Conservation (phyloP, 35 echinoderm and acorn worm species). For the Acanthaster planci region DNA sequence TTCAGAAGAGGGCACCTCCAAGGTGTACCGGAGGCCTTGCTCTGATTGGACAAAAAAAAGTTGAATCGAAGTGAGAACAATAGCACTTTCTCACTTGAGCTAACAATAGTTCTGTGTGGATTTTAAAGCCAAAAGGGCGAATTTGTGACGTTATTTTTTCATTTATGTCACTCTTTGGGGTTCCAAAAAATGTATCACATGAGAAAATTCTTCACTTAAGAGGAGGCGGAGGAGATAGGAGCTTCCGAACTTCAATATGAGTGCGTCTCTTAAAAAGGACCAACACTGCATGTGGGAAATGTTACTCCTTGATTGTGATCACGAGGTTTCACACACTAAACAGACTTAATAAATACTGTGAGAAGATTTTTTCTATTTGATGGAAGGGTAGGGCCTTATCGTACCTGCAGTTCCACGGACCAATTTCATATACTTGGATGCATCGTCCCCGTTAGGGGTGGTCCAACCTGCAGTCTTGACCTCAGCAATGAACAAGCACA, state of each 20-base stretch:
- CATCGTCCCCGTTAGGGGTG: slow-evolving; percentile 10
- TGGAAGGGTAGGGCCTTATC: background rate
- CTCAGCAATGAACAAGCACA: background rate
- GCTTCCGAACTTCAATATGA: no score
- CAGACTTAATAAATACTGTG: background rate
- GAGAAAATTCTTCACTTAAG: no score
- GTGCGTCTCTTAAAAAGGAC: no score
- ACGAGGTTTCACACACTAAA: no score
- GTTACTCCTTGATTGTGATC: no score
- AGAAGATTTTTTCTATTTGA: background rate
- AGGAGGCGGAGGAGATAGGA: no score
- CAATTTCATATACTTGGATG: slow-evolving; percentile 9
- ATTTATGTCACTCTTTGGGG: no score
- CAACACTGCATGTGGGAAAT: no score
- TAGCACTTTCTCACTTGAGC: background rate
- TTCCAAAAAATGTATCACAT: no score
- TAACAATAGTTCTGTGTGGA: background rate
- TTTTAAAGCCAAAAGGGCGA: background rate
- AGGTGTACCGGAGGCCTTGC: slow-evolving; percentile 6
- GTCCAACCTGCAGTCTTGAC: slow-evolving; percentile 5
- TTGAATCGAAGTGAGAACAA: background rate
- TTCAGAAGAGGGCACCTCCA: background rate
- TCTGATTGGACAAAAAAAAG: background rate
- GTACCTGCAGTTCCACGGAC: background rate
- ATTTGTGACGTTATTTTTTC: no score